A percentile compares a stretch with the other conserved stretches of the same genome.
phyloP scores from a whole-genome alignment of 2,113 vertebrate species.

The Noctilio leporinus region DNA sequence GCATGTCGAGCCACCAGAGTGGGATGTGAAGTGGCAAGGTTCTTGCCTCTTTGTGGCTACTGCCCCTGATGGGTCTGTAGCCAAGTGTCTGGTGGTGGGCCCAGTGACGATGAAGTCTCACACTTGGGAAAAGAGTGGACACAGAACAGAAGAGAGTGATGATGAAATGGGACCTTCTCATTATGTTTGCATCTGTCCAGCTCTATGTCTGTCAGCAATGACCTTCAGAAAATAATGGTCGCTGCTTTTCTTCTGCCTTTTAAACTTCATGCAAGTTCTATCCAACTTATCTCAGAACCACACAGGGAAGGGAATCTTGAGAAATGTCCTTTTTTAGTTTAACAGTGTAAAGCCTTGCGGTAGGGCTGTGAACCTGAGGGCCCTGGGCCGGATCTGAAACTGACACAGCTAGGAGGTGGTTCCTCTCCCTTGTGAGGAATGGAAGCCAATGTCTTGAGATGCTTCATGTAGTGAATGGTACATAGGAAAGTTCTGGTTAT shows the following conservation, averaged over 20 bases:
- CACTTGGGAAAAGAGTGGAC: not conserved
- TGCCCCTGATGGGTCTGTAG: not conserved
- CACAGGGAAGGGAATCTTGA: not conserved
- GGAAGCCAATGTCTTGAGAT: not conserved
- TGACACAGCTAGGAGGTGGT: not conserved
- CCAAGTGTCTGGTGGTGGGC: not conserved
- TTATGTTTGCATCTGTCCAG: not conserved
- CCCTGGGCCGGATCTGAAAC: not conserved
- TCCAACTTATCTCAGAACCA: not conserved
- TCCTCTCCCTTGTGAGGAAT: not conserved
- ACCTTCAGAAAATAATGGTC: not conserved
- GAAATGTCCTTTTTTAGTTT: not conserved
- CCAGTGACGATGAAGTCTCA: not conserved
- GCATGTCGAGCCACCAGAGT: not conserved
- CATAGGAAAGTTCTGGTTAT: not conserved
- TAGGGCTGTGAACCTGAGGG: not conserved
- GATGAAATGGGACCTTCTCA: not conserved
- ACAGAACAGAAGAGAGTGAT: not conserved
- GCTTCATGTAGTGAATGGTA: not conserved
- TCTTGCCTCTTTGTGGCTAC: not conserved
- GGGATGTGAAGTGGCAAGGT: not conserved
- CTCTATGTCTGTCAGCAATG: not conserved
- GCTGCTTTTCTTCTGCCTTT: slow-evolving; percentile 2
- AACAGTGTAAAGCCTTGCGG: not conserved
- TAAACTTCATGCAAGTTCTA: not conserved